Base-by-base conservation (phyloP, 37 sponge, comb jelly and placozoan genomes). In the Halichondria panicea region DNA sequence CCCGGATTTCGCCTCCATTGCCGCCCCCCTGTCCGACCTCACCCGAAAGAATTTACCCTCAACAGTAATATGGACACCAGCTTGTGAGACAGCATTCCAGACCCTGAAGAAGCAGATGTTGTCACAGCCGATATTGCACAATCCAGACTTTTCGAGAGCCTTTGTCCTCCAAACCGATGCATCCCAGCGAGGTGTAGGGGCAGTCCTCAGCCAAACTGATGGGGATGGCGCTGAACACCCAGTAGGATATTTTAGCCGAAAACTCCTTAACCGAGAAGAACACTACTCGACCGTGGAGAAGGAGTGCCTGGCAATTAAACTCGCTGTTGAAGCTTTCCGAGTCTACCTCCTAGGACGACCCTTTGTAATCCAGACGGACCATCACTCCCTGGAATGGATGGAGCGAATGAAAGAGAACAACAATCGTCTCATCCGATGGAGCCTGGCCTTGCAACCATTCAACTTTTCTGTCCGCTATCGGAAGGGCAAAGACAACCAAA, bases 261-360 rank as follows among this genome's bases (percentile, higher is more conserved):
- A 84, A 59, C 39, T 84, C 6, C 71, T 84, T 3, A 61, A 61
- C 18, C 2, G 78, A n/a, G 84, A 84, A 42, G 63, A 77, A 40
- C 33, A 39, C 4, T 84, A 76, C 52, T 42, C 77, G 1, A 84
- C 77, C 21, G 53, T 84, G 6, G 84, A 84, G 54, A 81, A 81
- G 57, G 84, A 82, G 63, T 84, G 84, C 43, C 70, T 84, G 31
- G 77, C 84, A 0, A 76, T 84, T 44, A 81, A 81, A 38, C 66
- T 81, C 4, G 82, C 48, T 4, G 48, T 33, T 13, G 43, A 81
- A 18, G 66, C 73, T 1, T 81, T 81, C 38, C 55, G 66, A 21
- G 82, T 81, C 0, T 81, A 81, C 63, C 74, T 86, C 1, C 66
- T 74, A 1, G 73, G 60, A 27, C 11, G 80, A 8, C 60, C 45